Percentiles rank a stretch among this genome's conserved stretches.
phyloP scores from a whole-genome alignment of 2,113 vertebrate genomes.

The Peromyscus maniculatus region DNA sequence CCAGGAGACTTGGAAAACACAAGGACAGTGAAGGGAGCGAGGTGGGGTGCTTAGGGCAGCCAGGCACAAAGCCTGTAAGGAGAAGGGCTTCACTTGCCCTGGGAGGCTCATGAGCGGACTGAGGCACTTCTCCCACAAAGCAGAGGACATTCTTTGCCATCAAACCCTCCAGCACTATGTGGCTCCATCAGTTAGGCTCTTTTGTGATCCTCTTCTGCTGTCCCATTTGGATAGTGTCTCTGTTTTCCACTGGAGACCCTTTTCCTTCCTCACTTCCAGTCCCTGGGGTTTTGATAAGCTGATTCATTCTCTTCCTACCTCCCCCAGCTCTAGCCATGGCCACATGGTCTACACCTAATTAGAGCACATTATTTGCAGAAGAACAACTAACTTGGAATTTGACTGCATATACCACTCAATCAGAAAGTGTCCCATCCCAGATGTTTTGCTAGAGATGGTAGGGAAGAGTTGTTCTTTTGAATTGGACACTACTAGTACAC shows the following conservation, averaged over 20 bases:
- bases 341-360: neutral
- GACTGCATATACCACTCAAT: neutral
- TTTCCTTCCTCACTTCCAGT: neutral
- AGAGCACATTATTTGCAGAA: neutral
- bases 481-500: neutral
- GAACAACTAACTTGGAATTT: neutral
- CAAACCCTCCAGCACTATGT: neutral
- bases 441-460: neutral
- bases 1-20: conserved; percentile 71
- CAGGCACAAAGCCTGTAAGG: neutral
- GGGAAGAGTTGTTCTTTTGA: neutral
- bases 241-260: neutral
- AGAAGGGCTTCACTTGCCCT: neutral
- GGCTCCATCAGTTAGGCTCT: neutral
- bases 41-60: neutral
- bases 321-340: neutral
- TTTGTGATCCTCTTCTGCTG: neutral
- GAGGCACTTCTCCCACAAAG: neutral
- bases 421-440: neutral
- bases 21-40: conserved; percentile 55
- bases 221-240: neutral
- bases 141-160: neutral
- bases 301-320: neutral
- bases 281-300: neutral
- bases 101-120: neutral